Evolutionary conservation across 2,888 invertebrate genomes (phyloP), one percentile per base, ranked within the genome.

Genomic region (Pammene aurita): DNA sequence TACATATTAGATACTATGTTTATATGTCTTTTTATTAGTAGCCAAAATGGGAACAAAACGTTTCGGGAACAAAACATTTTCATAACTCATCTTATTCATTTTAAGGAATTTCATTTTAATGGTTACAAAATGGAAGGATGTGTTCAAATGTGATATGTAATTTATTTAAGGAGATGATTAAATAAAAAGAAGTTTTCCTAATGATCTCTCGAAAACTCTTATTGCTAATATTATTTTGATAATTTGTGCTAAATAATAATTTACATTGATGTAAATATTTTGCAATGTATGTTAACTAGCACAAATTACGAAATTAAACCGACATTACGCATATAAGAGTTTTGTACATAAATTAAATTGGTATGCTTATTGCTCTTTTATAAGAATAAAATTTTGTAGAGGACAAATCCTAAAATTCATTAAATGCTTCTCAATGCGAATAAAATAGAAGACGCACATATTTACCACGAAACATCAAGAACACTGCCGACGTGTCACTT

Each of bases 151-250:
- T 92, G 92, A 92, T 92, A 92, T 84, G 84, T 88, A 88, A 54
- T 88, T 88, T 90, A 85, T 87, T 88, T 90, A 90, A 89, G 90
- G 82, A 83, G 82, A 79, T 77, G 81, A 81, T 84, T 79, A 81
- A 82, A 79, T 74, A 83, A 83, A 86, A 88, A 81, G 80, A 89
- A 91, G 91, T 91, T 92, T 92, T 92, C 91, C 88, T 81, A 90
- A 91, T 92, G 92, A 92, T 92, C 92, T 92, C 92, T 89, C 78
- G 88, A 83, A 89, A 89, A 88, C 91, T 92, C 92, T 92, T 89
- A 87, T 80, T 89, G 91, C 86, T 76, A 73, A 81, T 80, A 67
- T 77, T 67, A 76, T 80, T 74, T 78, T 80, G 77, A 78, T 76
- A 71, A 69, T 77, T 76, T 80, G 75, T 79, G 78, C 77, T 74